Base-by-base conservation (phyloP, 2,888 invertebrate species). In the Conops quadrifasciatus region DNA sequence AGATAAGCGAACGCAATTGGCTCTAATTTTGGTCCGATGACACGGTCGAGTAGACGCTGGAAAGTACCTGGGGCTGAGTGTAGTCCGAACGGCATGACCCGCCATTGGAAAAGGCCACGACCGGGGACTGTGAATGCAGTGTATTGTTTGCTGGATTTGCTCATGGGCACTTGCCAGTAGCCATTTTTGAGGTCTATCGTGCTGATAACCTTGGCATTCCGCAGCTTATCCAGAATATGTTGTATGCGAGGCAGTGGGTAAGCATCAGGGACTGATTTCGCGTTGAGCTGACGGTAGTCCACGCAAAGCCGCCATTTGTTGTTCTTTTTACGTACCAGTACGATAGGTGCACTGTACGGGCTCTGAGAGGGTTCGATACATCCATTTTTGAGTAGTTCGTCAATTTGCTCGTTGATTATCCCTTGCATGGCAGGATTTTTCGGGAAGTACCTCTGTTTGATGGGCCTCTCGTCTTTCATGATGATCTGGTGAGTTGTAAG, bases 341-440 rank as follows among this genome's bases (percentile, higher is more conserved):
- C 66, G 2, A 69, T 65, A 5, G 70, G 65, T 2, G 65, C 58
- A 15, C 59, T 70, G 43, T 70, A 70, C 2, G 69, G 51, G 21
- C 65, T 70, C 1, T 19, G 2, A 1, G 71, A 65, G 0, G 65
- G 59, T 21, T 70, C 65, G 3, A 70, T 70, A 16, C 19, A 70
- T 2, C 53, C 45, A 1, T 28, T 59, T n/a, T 9, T 11, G 15
- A 53, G n/a, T 9, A 66, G 26, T 21, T 71, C 30, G 19, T 67
- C 70, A 1, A 72, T 56, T 26, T 72, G 43, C 0, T 56, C 58
- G 19, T 72, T 43, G 21, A 70, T 67, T 16, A 70, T 58, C 2
- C 45, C 16, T 26, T 72, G 59, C 70, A 72, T 62, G 3, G 70
- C 70, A 1, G 67, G 72, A 28, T 72, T 72, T n/a, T 64, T 28